Percentiles rank a stretch among this genome's conserved stretches.
Conservation (phyloP, 2,113 vertebrate species). For the Melanerpes formicivorus region DNA sequence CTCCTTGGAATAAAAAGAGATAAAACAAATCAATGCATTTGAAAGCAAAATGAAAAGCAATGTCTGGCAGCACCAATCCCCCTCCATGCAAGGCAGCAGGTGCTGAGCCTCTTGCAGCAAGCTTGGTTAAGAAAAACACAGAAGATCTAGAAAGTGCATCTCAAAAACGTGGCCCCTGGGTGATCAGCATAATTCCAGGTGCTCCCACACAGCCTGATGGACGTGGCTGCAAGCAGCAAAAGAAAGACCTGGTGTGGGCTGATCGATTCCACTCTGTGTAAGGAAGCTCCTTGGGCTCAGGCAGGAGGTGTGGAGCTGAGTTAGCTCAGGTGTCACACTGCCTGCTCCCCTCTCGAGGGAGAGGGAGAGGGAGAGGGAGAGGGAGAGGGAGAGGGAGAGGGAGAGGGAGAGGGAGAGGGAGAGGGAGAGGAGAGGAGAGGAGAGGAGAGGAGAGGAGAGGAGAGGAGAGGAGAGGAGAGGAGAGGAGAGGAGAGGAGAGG, state of each 20-base stretch:
- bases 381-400: too few species aligned
- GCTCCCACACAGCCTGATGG: neutral
- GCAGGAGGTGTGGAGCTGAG: neutral
- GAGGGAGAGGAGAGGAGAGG: too few species aligned
- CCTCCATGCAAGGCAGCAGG: neutral
- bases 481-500: too few species aligned
- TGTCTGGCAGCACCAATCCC: neutral
- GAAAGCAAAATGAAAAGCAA: constrained; percentile 48
- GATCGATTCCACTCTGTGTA: neutral
- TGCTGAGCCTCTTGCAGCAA: neutral
- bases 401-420: too few species aligned
- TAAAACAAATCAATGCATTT: constrained; percentile 45
- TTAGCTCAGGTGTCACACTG: neutral
- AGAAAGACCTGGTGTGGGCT: neutral
- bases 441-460: too few species aligned
- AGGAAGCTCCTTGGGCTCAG: neutral
- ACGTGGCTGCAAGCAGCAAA: neutral
- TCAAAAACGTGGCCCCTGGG: neutral
- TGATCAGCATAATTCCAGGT: neutral
- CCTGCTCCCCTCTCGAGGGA: too few species aligned
- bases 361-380: too few species aligned
- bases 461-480: too few species aligned
- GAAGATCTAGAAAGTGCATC: neutral
- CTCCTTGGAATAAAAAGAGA: neutral
- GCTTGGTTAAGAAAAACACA: neutral